These are phyloP conservation scores for Brassicogethes aeneus DNA, from an alignment of 2,888 invertebrate species.

Conservation along the genomic window DNA sequence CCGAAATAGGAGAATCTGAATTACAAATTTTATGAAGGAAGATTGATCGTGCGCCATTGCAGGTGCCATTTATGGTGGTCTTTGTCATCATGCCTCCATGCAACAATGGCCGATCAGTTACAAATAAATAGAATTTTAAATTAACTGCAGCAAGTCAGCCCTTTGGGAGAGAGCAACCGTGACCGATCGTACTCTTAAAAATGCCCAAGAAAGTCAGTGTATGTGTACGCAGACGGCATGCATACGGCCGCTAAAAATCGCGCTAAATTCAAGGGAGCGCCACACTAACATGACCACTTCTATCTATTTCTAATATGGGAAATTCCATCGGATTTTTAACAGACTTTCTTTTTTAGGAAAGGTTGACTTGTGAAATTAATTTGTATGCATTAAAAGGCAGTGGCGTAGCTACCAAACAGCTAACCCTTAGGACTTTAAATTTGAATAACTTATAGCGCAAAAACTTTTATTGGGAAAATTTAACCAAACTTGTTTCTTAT, in stretches of 20 bases:
- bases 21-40: conserved; percentile 6
- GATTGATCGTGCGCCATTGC: conserved; percentile 2
- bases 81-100: conserved; percentile 3
- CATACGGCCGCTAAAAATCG: background rate
- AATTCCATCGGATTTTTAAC: background rate
- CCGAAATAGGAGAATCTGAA: conserved; percentile 2
- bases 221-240: background rate
- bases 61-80: conserved; percentile 7
- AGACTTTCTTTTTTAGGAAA: no score
- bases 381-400: no score
- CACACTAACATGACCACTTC: background rate
- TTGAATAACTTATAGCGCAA: no score
- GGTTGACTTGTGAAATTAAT: no score
- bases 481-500: no score
- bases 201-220: background rate
- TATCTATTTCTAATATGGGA: background rate
- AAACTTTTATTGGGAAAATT: no score
- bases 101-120: conserved; percentile 4
- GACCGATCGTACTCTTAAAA: background rate
- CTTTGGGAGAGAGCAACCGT: background rate
- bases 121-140: conserved; percentile 8
- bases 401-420: no score
- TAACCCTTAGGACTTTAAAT: no score
- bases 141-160: background rate
- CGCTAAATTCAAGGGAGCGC: background rate